Base-by-base conservation (phyloP, 2,113 vertebrate genomes). In the Rhizomys pruinosus region DNA sequence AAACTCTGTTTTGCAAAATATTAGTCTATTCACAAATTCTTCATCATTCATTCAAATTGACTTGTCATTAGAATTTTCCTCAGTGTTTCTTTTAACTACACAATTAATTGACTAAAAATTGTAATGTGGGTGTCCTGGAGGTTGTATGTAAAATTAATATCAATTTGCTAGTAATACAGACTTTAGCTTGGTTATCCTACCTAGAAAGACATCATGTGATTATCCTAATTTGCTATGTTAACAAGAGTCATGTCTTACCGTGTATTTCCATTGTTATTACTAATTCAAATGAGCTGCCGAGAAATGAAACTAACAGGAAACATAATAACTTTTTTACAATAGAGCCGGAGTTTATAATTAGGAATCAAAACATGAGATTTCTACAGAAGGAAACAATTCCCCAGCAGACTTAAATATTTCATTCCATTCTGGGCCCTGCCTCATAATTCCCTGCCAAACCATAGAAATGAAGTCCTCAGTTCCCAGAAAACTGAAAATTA, bases 281-380 rank as follows among this genome's bases (percentile, higher is more conserved):
- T 93, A 71, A 94, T 96, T 76, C 88, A 74, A 89, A 94, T 25
- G 17, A 27, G 10, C 89, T 93, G 84, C 86, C 94, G 97, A 97
- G 84, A 96, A 69, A 72, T 39, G 93, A 87, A 86, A 78, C 52
- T 92, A 90, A 87, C 91, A 96, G 96, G 93, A 96, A 97, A 96
- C 94, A 74, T 80, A 27, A 77, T 88, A 85, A 97, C 59, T 44
- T 93, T n/a, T 95, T 87, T 78, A 87, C 92, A 97, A 80, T 34
- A 84, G 89, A 90, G 92, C 3, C 37, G 86, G 52, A 87, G 64
- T 66, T 93, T 96, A 93, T 96, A 95, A 59, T 80, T 91, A 85
- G 96, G 77, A 63, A 39, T 96, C 42, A 89, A 55, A 78, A 55
- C 10, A 78, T 71, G 37, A 61, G 82, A 73, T 77, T 93, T 85